phyloP scores from a whole-genome alignment of 2,113 vertebrate genomes.

The Pelecanus crispus region DNA sequence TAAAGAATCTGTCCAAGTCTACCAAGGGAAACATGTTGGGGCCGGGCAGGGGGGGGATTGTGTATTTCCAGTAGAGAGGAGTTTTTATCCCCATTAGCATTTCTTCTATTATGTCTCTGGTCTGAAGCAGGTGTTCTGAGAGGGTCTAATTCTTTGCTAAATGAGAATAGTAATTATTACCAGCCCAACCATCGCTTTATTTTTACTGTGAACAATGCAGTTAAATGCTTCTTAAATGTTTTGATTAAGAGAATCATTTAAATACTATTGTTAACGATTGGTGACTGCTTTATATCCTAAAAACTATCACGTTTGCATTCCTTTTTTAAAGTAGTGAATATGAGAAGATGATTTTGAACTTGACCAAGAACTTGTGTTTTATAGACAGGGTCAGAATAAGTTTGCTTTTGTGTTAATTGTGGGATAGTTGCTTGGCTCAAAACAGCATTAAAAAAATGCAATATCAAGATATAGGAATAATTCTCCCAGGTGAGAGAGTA shows the following conservation, averaged over 20 bases:
- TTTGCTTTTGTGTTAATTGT: background rate
- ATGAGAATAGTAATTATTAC: background rate
- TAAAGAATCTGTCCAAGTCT: background rate
- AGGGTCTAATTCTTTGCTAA: background rate
- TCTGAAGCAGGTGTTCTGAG: background rate
- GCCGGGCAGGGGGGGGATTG: no score
- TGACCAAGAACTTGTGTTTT: background rate
- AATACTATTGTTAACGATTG: background rate
- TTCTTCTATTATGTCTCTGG: background rate
- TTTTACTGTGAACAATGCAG: background rate
- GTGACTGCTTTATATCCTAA: background rate
- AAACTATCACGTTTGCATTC: background rate
- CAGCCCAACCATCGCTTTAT: background rate
- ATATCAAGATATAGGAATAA: background rate
- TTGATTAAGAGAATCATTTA: background rate
- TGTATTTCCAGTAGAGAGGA: background rate
- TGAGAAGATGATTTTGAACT: background rate
- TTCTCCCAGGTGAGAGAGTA: background rate
- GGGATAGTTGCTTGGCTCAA: background rate
- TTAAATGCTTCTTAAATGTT: background rate
- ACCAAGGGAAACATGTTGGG: background rate
- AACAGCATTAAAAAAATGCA: background rate
- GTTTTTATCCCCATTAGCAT: fast-evolving
- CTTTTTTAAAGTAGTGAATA: background rate
- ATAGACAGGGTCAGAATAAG: background rate